Evolutionary conservation across 1,140 invertebrate genomes (phyloP), one percentile per base, ranked within the genome.

Genomic region (Aphelenchoides besseyi): DNA sequence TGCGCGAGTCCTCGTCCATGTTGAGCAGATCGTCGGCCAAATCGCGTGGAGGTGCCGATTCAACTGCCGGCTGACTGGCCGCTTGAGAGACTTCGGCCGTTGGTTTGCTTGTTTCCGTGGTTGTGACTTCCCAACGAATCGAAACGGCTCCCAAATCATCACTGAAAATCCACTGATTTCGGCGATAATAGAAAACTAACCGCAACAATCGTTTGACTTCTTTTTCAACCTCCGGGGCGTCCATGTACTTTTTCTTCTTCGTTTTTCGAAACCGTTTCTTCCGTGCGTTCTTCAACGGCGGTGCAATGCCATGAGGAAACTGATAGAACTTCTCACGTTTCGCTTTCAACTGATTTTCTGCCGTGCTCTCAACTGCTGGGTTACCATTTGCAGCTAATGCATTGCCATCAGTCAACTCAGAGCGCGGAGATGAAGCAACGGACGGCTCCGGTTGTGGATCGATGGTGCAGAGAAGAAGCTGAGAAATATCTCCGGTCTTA

Each of bases 181-280:
- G 5, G 18, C 5, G 23, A 59, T 59, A 5, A 59, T 18, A 2
- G 23, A 8, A 52, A 37, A 9, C 52, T 35, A 28, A 77, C 76
- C 76, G 76, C 3, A 83, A 63, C 9, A 83, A 73, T 69, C 81
- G 52, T 59, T 83, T 84, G 9, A 83, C 28, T 68, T 83, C 81
- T 28, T 77, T 64, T 36, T 83, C 81, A 9, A 83, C 77, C 35
- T 84, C 78, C 18, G 81, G 79, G 2, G 77, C 82, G 68, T 83
- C 81, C 75, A 82, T 78, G 53, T 78, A 84, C 68, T 80, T 83
- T 67, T 84, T 84, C 72, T 84, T 83, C 59, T 83, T 83, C 0
- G 79, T 81, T 62, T 83, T 83, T 29, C 81, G 62, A 67, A 83
- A 83, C n/a, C 82, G 57, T 33, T 74, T 59, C 23, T 70, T 79